Percentiles rank a stretch among this genome's conserved stretches.
Evolutionary conservation across 2,888 invertebrate species (phyloP).

Genomic region (Tenthredo amoena): DNA sequence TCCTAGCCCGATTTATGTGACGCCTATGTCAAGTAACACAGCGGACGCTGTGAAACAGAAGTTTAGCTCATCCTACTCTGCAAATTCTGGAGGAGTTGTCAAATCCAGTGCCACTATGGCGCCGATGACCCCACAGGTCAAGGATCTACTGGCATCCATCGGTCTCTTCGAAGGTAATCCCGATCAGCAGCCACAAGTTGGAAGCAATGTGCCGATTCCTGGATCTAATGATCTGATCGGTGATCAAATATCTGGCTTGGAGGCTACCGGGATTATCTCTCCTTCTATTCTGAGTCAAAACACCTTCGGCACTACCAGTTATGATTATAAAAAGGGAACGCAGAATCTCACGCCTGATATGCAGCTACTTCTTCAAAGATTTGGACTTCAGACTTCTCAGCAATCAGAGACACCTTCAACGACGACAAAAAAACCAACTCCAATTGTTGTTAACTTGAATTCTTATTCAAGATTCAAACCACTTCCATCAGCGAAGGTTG

Average conservation of each 20-base stretch:
- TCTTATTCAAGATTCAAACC: constrained; percentile 78
- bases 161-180: constrained; percentile 65
- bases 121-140: constrained; percentile 74
- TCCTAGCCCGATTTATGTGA: constrained; percentile 66
- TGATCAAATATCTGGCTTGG: constrained; percentile 27
- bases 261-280: constrained; percentile 43
- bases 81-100: constrained; percentile 58
- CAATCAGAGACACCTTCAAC: constrained; percentile 26
- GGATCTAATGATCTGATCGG: neutral
- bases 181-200: constrained; percentile 10
- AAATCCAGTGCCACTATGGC: constrained; percentile 60
- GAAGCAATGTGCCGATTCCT: neutral
- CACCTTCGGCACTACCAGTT: constrained; percentile 63
- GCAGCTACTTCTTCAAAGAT: constrained; percentile 71
- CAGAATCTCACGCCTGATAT: constrained; percentile 73
- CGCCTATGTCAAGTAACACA: constrained; percentile 62
- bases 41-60: constrained; percentile 55
- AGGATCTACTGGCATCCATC: constrained; percentile 77
- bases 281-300: constrained; percentile 66
- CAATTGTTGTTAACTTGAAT: constrained; percentile 65
- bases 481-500: constrained; percentile 73
- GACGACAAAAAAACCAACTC: constrained; percentile 47
- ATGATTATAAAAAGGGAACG: constrained; percentile 68
- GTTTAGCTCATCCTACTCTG: constrained; percentile 60
- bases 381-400: constrained; percentile 70